Evolutionary conservation across 2,797 vertebrate genomes (phyloP), one percentile per base, ranked within the genome.

Genomic region (Alectoris magna): DNA sequence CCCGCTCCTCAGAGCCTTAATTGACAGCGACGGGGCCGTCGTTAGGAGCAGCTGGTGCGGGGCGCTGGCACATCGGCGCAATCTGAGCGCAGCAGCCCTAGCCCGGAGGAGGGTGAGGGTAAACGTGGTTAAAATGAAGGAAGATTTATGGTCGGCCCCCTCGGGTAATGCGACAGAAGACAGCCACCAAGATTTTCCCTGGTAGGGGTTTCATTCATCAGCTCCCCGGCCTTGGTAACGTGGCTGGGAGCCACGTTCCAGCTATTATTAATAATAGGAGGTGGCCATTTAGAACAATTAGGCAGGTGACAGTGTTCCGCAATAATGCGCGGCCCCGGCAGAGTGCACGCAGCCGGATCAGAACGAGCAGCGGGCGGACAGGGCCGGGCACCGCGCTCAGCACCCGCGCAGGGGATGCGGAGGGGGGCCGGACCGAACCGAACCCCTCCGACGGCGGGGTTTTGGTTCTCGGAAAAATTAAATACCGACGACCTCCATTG

Each of bases 21-120:
- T 99, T 99, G 99, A 99, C 99, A 99, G 99, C 99, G 98, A 98
- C 99, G 98, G 99, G 99, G 99, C 99, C 99, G 99, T 99, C 98
- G 98, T 98, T 98, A 98, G 99, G 98, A 99, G 99, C 99, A 99
- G 99, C 99, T 99, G 99, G 98, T 99, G 98, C 98, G 98, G 98
- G 98, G 98, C 98, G 92, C 98, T 98, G 99, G 98, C 98, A 98
- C 98, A 99, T 98, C 99, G 98, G 98, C 98, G 98, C 98, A 98
- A 98, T 99, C 98, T 98, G 98, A 98, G 99, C 98, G 98, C 98
- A 98, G 98, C 98, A 98, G 98, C 98, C 97, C 98, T 98, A 96
- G 99, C 99, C 99, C 94, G 96, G 95, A 99, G 99, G 98, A 99
- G 97, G 98, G 97, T 97, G 98, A 98, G 98, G 98, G 97, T 98